Conservation (phyloP, 2,888 invertebrate species). For the Ischnura elegans region DNA sequence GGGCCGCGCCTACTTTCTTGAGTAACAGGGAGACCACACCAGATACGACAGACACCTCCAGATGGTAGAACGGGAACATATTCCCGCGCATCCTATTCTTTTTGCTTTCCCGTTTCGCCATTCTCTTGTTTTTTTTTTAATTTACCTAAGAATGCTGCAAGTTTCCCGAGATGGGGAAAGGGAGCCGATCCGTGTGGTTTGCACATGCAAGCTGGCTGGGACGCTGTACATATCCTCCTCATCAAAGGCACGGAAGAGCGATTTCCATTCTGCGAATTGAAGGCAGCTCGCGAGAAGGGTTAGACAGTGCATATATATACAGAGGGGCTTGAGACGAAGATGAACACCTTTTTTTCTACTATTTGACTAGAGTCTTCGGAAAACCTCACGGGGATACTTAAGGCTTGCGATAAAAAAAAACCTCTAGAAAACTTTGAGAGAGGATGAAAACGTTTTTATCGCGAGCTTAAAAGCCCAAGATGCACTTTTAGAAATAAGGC, state of each 20-base stretch:
- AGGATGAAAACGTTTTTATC: slow-evolving; percentile 4
- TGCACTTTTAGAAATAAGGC: background rate
- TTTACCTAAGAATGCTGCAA: background rate
- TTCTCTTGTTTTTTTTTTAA: background rate
- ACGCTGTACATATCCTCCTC: background rate
- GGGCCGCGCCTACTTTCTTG: too few species aligned
- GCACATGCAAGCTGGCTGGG: background rate
- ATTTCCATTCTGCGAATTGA: background rate
- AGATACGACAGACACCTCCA: too few species aligned
- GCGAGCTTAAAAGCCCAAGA: slow-evolving; percentile 5
- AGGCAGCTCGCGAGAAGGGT: background rate
- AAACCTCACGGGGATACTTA: background rate
- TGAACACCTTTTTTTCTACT: background rate
- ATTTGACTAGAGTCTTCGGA: background rate
- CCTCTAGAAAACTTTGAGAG: background rate
- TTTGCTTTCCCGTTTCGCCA: background rate
- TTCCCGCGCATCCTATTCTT: background rate
- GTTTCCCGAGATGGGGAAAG: background rate
- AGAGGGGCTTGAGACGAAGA: background rate
- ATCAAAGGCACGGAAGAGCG: background rate
- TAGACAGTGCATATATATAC: background rate
- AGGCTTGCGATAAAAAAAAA: background rate
- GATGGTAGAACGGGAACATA: background rate
- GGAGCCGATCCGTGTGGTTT: background rate
- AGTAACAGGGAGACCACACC: too few species aligned